Percentiles rank a stretch among this genome's conserved stretches.
phyloP scores from a whole-genome alignment of 2,888 invertebrate genomes.

The Drosophila colorata region DNA sequence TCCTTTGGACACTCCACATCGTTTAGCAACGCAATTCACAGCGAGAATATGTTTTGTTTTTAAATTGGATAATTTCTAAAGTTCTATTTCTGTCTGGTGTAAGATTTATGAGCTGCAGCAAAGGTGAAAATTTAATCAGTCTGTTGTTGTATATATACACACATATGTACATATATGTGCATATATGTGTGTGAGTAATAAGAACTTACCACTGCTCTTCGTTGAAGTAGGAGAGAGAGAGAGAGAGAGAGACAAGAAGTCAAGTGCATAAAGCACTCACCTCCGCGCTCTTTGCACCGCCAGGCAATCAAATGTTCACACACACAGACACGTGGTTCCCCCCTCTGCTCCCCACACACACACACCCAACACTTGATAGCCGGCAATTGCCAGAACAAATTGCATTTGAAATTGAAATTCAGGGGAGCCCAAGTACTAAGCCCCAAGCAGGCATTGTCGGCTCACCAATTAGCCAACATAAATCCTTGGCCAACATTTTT shows the following conservation, averaged over 20 bases:
- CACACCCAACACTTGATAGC: constrained; percentile 5
- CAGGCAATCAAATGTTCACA: constrained; percentile 36
- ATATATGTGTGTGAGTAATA: not conserved
- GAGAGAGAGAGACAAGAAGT: constrained; percentile 23
- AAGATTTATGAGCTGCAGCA: constrained; percentile 61
- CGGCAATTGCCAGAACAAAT: constrained; percentile 41
- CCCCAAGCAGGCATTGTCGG: not conserved
- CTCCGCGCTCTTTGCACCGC: constrained; percentile 28
- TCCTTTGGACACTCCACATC: not conserved
- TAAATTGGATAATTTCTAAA: constrained; percentile 35
- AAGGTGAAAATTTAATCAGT: constrained; percentile 31
- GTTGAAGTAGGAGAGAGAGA: not conserved
- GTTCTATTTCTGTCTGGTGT: constrained; percentile 59
- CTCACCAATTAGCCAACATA: constrained; percentile 51
- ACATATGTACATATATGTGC: too few relatives aligned
- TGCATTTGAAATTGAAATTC: constrained; percentile 63
- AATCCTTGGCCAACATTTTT: constrained; percentile 56
- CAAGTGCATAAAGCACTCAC: constrained; percentile 40
- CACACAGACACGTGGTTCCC: constrained; percentile 3
- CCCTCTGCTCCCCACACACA: not conserved
- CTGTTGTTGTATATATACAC: constrained; percentile 25
- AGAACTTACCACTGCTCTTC: constrained; percentile 1
- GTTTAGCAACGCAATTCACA: constrained; percentile 50
- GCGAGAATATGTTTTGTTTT: constrained; percentile 14
- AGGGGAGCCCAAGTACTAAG: not conserved